Evolutionary conservation across 1,140 invertebrate genomes (phyloP).

Genomic region (Drosophila orosa): DNA sequence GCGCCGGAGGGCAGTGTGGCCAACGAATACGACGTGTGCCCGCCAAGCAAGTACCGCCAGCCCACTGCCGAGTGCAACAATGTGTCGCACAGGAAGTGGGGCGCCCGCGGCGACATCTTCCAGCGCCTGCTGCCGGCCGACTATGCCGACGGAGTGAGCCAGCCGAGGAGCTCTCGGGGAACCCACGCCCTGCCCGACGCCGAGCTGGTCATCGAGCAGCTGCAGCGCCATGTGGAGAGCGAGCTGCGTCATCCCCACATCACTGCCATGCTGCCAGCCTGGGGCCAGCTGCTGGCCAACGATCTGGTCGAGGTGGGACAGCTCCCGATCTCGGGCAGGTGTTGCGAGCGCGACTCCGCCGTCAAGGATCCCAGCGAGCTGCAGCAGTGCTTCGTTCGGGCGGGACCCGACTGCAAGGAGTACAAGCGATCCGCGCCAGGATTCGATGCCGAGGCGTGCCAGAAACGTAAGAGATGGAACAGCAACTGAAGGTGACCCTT

Average conservation of each 20-base stretch:
- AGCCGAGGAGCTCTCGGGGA: constrained; percentile 86
- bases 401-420: constrained; percentile 86
- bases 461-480: constrained; percentile 85
- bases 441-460: constrained; percentile 87
- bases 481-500: too few species aligned
- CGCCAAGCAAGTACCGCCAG: constrained; percentile 91
- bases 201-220: constrained; percentile 71
- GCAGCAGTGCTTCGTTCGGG: constrained; percentile 79
- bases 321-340: constrained; percentile 85
- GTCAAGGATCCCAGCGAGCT: constrained; percentile 73
- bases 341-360: constrained; percentile 84
- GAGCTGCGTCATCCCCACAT: constrained; percentile 88
- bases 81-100: constrained; percentile 94
- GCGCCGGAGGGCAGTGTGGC: constrained; percentile 41
- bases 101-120: constrained; percentile 93
- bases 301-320: constrained; percentile 89
- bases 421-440: constrained; percentile 91
- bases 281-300: constrained; percentile 91
- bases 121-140: constrained; percentile 90
- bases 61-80: constrained; percentile 97
- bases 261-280: constrained; percentile 91
- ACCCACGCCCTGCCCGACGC: constrained; percentile 86
- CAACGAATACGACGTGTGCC: constrained; percentile 85
- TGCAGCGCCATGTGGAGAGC: constrained; percentile 74
- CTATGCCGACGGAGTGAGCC: constrained; percentile 93